A percentile compares a stretch with the other conserved stretches of the same genome.
Evolutionary conservation across 1,140 invertebrate genomes (phyloP).

Genomic region (Octopus bimaculoides): DNA sequence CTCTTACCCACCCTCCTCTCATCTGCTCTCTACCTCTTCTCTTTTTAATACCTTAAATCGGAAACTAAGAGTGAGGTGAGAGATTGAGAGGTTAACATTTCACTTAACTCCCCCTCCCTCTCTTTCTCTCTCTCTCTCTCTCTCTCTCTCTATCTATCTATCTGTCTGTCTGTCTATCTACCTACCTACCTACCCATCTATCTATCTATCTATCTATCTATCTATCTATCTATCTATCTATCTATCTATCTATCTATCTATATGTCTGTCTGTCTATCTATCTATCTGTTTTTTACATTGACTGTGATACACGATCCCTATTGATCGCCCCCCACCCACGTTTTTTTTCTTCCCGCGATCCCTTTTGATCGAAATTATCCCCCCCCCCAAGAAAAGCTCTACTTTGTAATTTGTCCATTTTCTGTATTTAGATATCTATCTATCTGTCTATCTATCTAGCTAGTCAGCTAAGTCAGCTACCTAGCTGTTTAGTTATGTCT

Average conservation of each 20-base stretch:
- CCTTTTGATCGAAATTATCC: background rate
- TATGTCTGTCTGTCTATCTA: background rate
- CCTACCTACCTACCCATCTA: background rate
- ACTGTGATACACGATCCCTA: background rate
- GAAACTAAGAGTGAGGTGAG: background rate
- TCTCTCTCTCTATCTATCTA: background rate
- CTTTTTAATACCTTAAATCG: background rate
- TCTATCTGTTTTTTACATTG: background rate
- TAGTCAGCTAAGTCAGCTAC: too few relatives aligned
- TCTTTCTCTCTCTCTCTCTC: background rate
- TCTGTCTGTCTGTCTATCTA: background rate
- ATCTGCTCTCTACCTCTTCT: background rate
- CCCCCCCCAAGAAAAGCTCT: too few relatives aligned
- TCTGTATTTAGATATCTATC: too few relatives aligned
- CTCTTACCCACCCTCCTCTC: background rate
- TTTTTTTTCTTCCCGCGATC: background rate
- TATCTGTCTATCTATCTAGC: too few relatives aligned
- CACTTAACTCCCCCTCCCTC: background rate
- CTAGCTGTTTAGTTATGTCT: too few relatives aligned
- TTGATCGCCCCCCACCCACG: background rate
- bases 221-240: background rate
- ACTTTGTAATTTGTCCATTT: too few relatives aligned
- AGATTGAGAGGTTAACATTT: background rate
- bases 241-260: background rate
- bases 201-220: background rate